Conservation (phyloP, 2,888 invertebrate species). For the Parnassius smintheus region DNA sequence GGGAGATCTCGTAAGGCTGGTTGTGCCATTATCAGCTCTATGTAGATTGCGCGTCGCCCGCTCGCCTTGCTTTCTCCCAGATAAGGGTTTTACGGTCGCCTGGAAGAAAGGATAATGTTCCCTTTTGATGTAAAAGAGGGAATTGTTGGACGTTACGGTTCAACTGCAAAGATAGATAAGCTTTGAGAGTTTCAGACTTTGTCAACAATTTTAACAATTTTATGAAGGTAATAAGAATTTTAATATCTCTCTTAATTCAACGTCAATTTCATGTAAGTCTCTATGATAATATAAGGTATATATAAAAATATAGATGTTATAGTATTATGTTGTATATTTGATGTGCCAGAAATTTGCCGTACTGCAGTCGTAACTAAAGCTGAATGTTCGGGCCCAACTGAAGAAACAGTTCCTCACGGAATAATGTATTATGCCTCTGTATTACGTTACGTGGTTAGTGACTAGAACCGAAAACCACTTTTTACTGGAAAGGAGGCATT, state of each 20-base stretch:
- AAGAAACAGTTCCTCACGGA: too few species aligned
- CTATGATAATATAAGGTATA: too few species aligned
- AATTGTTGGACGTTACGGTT: slow-evolving; percentile 58
- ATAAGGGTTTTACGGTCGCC: slow-evolving; percentile 73
- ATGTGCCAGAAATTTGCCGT: too few species aligned
- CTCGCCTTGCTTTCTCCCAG: slow-evolving; percentile 63
- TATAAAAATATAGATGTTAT: too few species aligned
- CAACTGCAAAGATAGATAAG: slow-evolving; percentile 65
- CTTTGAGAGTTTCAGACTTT: slow-evolving; percentile 17
- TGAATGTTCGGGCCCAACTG: too few species aligned
- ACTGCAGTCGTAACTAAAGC: too few species aligned
- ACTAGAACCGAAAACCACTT: too few species aligned
- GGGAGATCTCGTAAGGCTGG: slow-evolving; percentile 49
- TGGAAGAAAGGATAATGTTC: slow-evolving; percentile 79
- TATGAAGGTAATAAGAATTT: slow-evolving; percentile 3
- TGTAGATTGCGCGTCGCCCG: slow-evolving; percentile 70
- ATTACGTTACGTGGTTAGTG: too few species aligned
- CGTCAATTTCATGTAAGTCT: not conserved
- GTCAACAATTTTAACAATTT: slow-evolving; percentile 14
- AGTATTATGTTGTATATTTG: too few species aligned
- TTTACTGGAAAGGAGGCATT: too few species aligned
- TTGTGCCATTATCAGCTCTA: slow-evolving; percentile 76
- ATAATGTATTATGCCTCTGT: too few species aligned
- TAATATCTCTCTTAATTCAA: not conserved
- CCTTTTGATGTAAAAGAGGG: slow-evolving; percentile 68